Conservation (phyloP, 2,113 vertebrate species). For the Hemibagrus wyckioides region DNA sequence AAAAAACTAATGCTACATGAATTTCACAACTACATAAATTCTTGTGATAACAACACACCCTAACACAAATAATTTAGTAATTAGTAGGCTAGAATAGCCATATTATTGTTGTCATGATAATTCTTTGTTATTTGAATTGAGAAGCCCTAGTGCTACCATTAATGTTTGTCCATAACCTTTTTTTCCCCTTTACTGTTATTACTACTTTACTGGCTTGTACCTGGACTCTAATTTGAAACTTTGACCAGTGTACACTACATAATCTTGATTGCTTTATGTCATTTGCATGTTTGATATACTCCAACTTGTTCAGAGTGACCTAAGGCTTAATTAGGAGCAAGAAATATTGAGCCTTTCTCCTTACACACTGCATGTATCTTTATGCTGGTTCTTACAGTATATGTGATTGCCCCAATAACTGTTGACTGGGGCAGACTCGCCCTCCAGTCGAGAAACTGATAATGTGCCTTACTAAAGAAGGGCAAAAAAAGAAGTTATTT, state of each 20-base stretch:
- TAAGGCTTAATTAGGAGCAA: neutral
- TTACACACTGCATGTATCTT: neutral
- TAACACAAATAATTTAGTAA: neutral
- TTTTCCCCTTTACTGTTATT: neutral
- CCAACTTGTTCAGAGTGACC: neutral
- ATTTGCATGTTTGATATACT: neutral
- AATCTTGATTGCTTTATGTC: neutral
- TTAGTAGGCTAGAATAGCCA: neutral
- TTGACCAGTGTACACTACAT: neutral
- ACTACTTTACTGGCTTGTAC: neutral
- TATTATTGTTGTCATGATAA: neutral
- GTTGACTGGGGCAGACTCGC: neutral
- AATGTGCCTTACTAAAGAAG: neutral
- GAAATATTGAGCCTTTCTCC: neutral
- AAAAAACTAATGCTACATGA: neutral
- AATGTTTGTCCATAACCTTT: neutral
- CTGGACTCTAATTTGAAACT: too few relatives aligned
- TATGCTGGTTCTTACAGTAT: neutral
- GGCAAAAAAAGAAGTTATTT: neutral
- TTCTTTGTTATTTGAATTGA: neutral
- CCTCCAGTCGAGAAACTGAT: neutral
- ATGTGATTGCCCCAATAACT: neutral
- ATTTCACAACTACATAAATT: too few relatives aligned
- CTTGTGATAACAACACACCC: neutral
- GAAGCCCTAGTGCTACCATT: neutral